Percentiles rank a stretch among this genome's conserved stretches.
phyloP scores from a whole-genome alignment of 2,797 vertebrate species.

The Halcyon leucocephala region DNA sequence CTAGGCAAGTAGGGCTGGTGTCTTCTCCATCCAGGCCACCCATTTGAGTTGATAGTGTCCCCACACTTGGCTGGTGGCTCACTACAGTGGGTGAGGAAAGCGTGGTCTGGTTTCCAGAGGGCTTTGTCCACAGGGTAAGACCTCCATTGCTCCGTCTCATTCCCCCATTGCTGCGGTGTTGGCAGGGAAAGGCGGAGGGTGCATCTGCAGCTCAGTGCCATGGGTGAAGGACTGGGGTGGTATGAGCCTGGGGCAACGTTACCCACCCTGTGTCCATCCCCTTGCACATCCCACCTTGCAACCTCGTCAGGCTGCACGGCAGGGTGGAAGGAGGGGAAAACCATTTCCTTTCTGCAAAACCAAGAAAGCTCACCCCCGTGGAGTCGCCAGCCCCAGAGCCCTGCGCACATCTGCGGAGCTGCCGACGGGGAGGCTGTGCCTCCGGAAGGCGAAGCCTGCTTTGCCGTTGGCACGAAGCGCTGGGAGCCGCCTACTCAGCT shows the following conservation, averaged over 20 bases:
- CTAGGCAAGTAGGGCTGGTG: background rate
- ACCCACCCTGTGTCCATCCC: background rate
- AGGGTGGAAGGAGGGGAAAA: background rate
- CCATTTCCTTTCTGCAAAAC: slow-evolving; percentile 45
- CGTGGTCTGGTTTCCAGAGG: background rate
- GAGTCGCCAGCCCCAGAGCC: slow-evolving; percentile 2
- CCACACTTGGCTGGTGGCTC: background rate
- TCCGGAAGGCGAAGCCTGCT: slow-evolving; percentile 56
- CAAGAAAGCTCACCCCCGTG: background rate
- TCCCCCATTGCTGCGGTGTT: rapidly evolving
- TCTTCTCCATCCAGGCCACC: background rate
- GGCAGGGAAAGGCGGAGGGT: background rate
- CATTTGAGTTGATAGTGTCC: background rate
- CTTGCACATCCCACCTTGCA: background rate
- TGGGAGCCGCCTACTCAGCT: slow-evolving; percentile 65
- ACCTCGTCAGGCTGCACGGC: background rate
- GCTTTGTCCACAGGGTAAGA: background rate
- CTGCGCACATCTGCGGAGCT: slow-evolving; percentile 18
- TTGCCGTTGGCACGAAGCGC: slow-evolving; percentile 23
- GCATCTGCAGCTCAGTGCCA: rapidly evolving
- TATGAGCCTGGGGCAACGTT: background rate
- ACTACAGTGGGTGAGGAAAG: background rate
- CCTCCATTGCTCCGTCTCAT: rapidly evolving
- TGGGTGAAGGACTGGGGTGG: rapidly evolving
- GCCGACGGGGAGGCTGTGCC: slow-evolving; percentile 46